These are phyloP conservation scores for Pteromalus puparum DNA, from an alignment of 1,140 invertebrate species.

Conservation along the genomic window DNA sequence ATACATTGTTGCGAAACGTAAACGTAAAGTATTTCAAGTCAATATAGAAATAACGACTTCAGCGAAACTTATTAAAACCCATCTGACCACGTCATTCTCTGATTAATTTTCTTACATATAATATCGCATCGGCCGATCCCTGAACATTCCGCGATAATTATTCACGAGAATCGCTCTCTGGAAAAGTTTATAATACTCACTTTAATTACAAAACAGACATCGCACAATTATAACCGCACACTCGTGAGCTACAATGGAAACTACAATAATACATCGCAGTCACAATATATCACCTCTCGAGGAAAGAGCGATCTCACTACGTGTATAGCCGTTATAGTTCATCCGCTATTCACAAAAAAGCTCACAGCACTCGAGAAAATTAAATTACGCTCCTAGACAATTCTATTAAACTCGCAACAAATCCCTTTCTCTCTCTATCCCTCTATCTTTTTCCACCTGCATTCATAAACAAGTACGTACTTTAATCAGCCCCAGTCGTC, in stretches of 20 bases:
- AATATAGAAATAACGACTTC: too few relatives aligned
- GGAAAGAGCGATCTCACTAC: neutral
- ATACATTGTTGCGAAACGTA: too few relatives aligned
- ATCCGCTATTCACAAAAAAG: neutral
- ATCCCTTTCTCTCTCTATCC: neutral
- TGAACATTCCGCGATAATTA: neutral
- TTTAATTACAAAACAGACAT: too few relatives aligned
- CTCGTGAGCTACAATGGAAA: too few relatives aligned
- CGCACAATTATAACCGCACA: too few relatives aligned
- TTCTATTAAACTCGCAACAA: constrained; percentile 35
- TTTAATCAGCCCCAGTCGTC: constrained; percentile 5
- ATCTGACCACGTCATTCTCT: neutral
- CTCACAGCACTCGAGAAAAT: neutral
- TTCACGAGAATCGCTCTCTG: neutral
- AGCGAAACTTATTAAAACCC: neutral
- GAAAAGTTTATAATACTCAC: too few relatives aligned
- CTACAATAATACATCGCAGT: too few relatives aligned
- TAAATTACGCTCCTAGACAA: constrained; percentile 27
- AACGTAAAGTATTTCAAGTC: too few relatives aligned
- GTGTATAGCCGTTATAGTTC: neutral
- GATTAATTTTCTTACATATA: neutral
- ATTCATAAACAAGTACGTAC: neutral
- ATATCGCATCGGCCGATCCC: neutral
- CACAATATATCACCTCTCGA: neutral
- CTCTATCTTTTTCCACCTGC: neutral